Evolutionary conservation across 2,888 invertebrate species (phyloP).

Genomic region (Automeris io): DNA sequence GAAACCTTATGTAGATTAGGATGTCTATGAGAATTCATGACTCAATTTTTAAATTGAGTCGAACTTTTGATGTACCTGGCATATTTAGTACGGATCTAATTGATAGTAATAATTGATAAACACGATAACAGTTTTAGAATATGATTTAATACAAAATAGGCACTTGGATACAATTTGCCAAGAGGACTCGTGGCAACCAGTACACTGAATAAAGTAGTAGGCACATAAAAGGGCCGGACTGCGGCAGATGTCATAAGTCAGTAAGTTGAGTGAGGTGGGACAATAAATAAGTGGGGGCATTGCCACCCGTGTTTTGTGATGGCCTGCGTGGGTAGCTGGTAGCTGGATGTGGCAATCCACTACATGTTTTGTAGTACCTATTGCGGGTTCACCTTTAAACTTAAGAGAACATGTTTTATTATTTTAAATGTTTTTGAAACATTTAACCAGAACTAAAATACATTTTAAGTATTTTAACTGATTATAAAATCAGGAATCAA

Average conservation of each 20-base stretch:
- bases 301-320: conserved; percentile 28
- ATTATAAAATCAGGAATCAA: no score
- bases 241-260: conserved; percentile 38
- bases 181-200: conserved; percentile 8
- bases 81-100: no score
- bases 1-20: no score
- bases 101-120: no score
- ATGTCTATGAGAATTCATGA: no score
- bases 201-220: conserved; percentile 8
- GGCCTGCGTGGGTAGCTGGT: conserved; percentile 31
- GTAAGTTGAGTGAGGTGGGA: conserved; percentile 34
- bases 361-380: conserved; percentile 18
- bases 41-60: no score
- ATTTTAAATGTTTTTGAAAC: no score
- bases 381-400: conserved; percentile 2
- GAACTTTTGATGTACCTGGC: no score
- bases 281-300: conserved; percentile 39
- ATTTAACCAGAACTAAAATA: no score
- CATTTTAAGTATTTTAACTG: no score
- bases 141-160: not conserved
- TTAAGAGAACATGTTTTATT: no score
- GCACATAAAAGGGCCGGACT: conserved; percentile 15
- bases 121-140: no score
- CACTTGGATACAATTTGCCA: not conserved
- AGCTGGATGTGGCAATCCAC: conserved; percentile 24